Evolutionary conservation across 2,888 invertebrate species (phyloP), one percentile per base, ranked within the genome.

Genomic region (Leptogaster cylindrica): DNA sequence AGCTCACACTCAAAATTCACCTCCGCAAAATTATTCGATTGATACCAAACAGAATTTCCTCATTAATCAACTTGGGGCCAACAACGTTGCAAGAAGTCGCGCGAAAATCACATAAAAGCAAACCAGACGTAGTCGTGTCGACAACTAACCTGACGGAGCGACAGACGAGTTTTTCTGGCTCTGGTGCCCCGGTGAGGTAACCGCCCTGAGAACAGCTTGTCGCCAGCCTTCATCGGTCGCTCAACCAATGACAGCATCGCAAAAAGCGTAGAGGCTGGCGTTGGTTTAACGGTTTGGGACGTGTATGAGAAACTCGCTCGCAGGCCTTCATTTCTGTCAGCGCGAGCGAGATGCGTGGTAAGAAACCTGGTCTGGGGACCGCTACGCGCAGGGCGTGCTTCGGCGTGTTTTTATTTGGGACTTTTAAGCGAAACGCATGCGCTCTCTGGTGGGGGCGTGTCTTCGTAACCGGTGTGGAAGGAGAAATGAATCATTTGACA

Each of bases 101-200:
- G 63, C 63, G 66, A 66, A 66, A 69, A 52, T 66, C 66, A 55
- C 58, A 55, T 46, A 69, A 69, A 69, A 66, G 66, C 61, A 66
- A 66, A 66, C 66, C 66, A 66, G 52, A 69, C 69, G 69, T 69
- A 63, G 63, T 67, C 69, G 64, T 44, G 36, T 67, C 58, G 58
- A 65, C 64, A 69, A 69, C 69, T 69, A 67, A 69, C 64, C 58
- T 65, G 64, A 25, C 41, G 65, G 36, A 52, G 18, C 44, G 64
- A 65, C 8, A 23, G 55, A 67, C 66, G 16, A 67, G 69, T 69
- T 69, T 69, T 69, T 69, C 69, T 46, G 20, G 10, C 31, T 20
- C 31, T 20, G 20, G 31, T n/a, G 20, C 18, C 6, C 28, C 27
- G 33, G 20, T 16, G 1, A 23, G 28, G n/a, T 33, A n/a, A 33